Evolutionary conservation across 2,888 invertebrate genomes (phyloP).

Genomic region (Dicyrtomina minuta): DNA sequence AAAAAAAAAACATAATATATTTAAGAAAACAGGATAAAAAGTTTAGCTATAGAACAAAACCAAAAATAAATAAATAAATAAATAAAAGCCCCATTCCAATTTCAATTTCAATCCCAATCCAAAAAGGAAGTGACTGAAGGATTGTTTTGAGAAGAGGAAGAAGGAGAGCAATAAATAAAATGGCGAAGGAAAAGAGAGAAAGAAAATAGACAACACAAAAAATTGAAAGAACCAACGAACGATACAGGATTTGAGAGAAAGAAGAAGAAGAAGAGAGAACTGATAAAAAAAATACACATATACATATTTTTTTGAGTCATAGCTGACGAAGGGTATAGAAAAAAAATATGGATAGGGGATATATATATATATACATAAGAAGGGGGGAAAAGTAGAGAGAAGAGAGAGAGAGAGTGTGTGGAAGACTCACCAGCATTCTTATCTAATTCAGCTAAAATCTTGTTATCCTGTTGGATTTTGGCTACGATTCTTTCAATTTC

Average conservation of each 20-base stretch:
- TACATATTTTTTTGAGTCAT: background rate
- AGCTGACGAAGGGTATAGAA: conserved; percentile 15
- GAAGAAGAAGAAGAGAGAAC: background rate
- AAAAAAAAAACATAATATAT: too few relatives aligned
- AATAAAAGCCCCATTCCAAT: too few relatives aligned
- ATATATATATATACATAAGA: conserved; percentile 7
- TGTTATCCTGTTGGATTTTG: conserved; percentile 79
- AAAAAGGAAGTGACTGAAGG: too few relatives aligned
- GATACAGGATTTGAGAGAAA: too few relatives aligned
- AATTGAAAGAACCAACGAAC: too few relatives aligned
- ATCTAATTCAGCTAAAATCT: conserved; percentile 83
- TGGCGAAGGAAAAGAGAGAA: background rate
- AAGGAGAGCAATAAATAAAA: background rate
- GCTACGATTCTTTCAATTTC: conserved; percentile 94
- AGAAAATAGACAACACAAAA: too few relatives aligned
- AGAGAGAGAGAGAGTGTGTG: conserved; percentile 34
- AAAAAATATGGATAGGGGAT: conserved; percentile 20
- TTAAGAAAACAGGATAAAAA: too few relatives aligned
- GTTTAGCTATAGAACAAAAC: too few relatives aligned
- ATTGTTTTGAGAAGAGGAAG: background rate
- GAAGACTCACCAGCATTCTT: conserved; percentile 60
- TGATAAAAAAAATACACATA: background rate
- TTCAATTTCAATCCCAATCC: too few relatives aligned
- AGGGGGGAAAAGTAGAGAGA: conserved; percentile 4
- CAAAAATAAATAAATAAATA: too few relatives aligned